These are phyloP conservation scores for Pithys albifrons DNA, from an alignment of 2,113 vertebrate genomes.

Conservation along the genomic window DNA sequence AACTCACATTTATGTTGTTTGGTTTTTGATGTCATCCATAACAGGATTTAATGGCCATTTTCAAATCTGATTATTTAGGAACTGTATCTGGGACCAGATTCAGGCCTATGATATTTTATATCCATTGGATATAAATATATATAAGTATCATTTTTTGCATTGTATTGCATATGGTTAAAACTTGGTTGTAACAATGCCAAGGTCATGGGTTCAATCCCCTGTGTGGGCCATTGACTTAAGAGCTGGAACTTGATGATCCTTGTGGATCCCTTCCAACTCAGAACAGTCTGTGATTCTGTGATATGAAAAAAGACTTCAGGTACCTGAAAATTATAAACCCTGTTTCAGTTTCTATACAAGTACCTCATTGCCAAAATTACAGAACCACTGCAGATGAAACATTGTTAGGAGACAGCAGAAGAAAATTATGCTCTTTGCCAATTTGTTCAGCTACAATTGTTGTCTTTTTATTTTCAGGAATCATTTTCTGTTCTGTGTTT, in stretches of 20 bases:
- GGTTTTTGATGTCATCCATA: not conserved
- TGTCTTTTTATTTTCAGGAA: slow-evolving; percentile 67
- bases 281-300: too few relatives aligned
- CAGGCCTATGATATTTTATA: not conserved
- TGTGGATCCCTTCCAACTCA: too few relatives aligned
- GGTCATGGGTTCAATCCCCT: too few relatives aligned
- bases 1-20: not conserved
- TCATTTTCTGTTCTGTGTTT: not conserved
- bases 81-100: not conserved
- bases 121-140: not conserved
- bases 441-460: not conserved
- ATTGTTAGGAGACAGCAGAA: not conserved
- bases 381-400: not conserved
- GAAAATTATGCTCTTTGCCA: not conserved
- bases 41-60: not conserved
- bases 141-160: too few relatives aligned
- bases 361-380: not conserved
- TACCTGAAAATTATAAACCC: not conserved
- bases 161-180: too few relatives aligned
- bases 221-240: too few relatives aligned
- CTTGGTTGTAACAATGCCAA: too few relatives aligned
- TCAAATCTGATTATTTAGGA: not conserved
- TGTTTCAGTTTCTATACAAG: not conserved
- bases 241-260: too few relatives aligned
- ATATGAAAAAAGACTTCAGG: not conserved